Base-by-base conservation (phyloP, 2,888 invertebrate genomes). In the Cartodere bifasciata region DNA sequence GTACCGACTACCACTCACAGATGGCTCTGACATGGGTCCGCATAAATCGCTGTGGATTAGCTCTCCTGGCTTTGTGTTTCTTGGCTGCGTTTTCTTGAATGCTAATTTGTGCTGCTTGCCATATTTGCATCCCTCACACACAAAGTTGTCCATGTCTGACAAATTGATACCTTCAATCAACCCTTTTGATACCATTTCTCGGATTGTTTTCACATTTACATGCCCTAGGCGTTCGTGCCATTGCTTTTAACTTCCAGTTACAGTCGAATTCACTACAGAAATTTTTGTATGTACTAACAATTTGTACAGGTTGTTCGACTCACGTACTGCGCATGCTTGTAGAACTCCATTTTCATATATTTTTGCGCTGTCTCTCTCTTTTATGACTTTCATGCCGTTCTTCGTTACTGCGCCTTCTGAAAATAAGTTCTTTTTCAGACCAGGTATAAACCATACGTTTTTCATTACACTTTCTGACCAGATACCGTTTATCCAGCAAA, bases 101-200 rank as follows among this genome's bases (percentile, higher is more conserved):
- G 36, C 22, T 5, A 32, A 17, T 13, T 29, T 23, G 16, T 42
- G 40, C 1, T 38, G 32, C 25, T 43, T 45, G 5, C 39, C 42
- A 15, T 33, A 28, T 4, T 33, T 23, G 23, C 43, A 45, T 0
- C 34, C 12, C 25, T 38, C 37, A 33, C 44, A 46, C 15, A 40
- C 38, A 7, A 46, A 36, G 5, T 28, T 36, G 28, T 6, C 26
- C 9, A 15, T 23, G 13, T 35, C 14, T 30, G 24, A 10, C 4
- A 31, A 11, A 16, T 23, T 20, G 11, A 31, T 21, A 9, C 31
- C 28, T n/a, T 28, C 20, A 15, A 31, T n/a, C 10, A 33, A 15
- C 9, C 26, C 17, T 13, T 31, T 30, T 7, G 16, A 29, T n/a
- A 23, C 21, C 23, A 34, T 32, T 17, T 38, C 27, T 14, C 26